A percentile compares a stretch with the other conserved stretches of the same genome.
Conservation (phyloP, 1,140 invertebrate species). For the Antheraea pernyi region DNA sequence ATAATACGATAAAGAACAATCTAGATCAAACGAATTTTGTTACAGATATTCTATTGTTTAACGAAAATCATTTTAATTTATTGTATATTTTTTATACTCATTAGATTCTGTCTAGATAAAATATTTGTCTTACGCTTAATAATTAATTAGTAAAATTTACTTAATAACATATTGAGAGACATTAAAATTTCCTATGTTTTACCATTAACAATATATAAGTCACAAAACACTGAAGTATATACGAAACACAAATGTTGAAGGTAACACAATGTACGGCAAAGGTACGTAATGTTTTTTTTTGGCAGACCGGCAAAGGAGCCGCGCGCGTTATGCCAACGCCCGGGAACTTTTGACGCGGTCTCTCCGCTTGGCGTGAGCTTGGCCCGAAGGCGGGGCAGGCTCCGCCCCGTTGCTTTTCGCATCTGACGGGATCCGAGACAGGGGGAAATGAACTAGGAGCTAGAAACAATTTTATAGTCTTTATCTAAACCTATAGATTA, state of each 20-base stretch:
- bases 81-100: no score
- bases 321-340: slow-evolving; percentile 52
- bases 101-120: no score
- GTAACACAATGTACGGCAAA: slow-evolving; percentile 11
- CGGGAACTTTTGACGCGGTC: slow-evolving; percentile 69
- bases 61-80: no score
- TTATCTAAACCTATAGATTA: neutral
- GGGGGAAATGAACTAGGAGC: slow-evolving; percentile 37
- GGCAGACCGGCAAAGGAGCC: slow-evolving; percentile 30
- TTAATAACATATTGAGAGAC: no score
- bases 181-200: neutral
- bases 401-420: slow-evolving; percentile 74
- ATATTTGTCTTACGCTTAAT: no score
- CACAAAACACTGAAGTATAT: neutral
- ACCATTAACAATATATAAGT: neutral
- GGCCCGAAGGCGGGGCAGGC: slow-evolving; percentile 61
- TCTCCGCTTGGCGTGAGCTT: slow-evolving; percentile 39
- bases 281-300: neutral
- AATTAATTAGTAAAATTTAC: no score
- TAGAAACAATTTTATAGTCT: neutral
- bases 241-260: neutral
- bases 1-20: no score
- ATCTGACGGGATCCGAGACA: slow-evolving; percentile 42
- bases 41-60: no score
- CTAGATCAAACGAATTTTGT: no score